Conservation (phyloP, 2,113 vertebrate genomes). For the Anolis carolinensis region DNA sequence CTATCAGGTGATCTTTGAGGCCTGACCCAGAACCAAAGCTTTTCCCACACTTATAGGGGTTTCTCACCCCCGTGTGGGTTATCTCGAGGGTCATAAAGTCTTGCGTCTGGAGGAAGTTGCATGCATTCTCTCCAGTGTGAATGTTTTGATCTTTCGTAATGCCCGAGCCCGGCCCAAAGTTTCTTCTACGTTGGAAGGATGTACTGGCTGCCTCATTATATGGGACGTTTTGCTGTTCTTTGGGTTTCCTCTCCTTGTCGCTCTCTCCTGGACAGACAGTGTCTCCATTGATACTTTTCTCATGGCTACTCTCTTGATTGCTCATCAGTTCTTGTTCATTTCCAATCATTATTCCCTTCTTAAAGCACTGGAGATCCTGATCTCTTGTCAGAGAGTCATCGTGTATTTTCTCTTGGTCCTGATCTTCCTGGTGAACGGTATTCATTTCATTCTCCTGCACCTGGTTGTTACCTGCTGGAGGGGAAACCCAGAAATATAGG, state of each 20-base stretch:
- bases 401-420: not conserved
- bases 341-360: not conserved
- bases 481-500: not conserved
- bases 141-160: not conserved
- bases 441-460: not conserved
- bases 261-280: not conserved
- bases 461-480: not conserved
- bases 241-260: no score
- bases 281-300: not conserved
- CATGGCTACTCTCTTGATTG: not conserved
- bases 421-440: not conserved
- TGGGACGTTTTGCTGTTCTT: not conserved
- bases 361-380: not conserved
- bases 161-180: not conserved
- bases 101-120: not conserved
- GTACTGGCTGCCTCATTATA: not conserved
- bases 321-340: not conserved
- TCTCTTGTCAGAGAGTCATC: not conserved
- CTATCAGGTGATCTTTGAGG: conserved; percentile 16
- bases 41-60: not conserved
- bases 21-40: conserved; percentile 16
- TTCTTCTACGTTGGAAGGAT: not conserved
- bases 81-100: no score
- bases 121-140: not conserved
- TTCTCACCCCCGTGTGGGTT: not conserved